Percentiles rank a stretch among this genome's conserved stretches.
These are phyloP conservation scores for Drosophila diplacantha DNA, from an alignment of 2,888 invertebrate species.

Conservation along the genomic window DNA sequence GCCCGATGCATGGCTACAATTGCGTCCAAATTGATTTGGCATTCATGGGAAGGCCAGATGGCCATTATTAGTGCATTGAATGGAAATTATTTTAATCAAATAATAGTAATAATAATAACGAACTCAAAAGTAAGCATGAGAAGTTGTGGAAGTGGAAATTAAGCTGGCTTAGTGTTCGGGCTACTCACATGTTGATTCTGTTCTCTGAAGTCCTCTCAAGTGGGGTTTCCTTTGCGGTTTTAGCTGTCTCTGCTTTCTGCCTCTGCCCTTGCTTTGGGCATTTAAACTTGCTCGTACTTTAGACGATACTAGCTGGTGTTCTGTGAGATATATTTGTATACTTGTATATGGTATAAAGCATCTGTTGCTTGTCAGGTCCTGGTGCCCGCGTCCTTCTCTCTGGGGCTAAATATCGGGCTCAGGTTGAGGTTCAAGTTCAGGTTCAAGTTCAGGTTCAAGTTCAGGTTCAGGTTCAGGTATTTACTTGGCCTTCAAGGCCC, in stretches of 20 bases:
- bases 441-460: background rate
- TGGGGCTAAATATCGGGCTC: background rate
- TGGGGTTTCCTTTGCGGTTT: background rate
- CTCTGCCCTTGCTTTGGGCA: background rate
- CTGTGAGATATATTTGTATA: background rate
- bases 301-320: background rate
- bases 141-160: no score
- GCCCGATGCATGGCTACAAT: background rate
- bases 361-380: slow-evolving; percentile 13
- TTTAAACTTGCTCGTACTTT: slow-evolving; percentile 5
- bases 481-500: slow-evolving; percentile 1
- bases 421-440: no score
- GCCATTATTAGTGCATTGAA: slow-evolving; percentile 7
- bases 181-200: slow-evolving; percentile 14
- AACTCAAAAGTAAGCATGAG: background rate
- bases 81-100: background rate
- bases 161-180: no score
- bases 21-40: slow-evolving; percentile 2
- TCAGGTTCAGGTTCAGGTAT: background rate
- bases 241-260: slow-evolving; percentile 5
- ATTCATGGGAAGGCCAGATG: background rate
- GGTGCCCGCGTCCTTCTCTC: background rate
- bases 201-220: background rate
- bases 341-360: slow-evolving; percentile 7
- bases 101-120: background rate